A percentile compares a stretch with the other conserved stretches of the same genome.
Evolutionary conservation across 2,113 vertebrate genomes (phyloP).

Genomic region (Thamnophis sirtalis): DNA sequence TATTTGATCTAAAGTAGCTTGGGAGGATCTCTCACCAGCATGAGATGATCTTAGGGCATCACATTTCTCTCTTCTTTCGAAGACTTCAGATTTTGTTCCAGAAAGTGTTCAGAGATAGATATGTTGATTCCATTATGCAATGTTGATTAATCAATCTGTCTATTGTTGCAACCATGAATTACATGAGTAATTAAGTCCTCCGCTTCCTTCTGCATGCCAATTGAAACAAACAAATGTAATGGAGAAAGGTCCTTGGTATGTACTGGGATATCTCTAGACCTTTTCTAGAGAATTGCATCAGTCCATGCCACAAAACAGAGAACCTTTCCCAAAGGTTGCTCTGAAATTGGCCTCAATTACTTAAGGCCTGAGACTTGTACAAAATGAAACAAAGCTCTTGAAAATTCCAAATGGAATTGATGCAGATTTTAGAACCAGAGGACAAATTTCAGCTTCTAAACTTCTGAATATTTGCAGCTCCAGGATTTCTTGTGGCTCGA

Average conservation of each 20-base stretch:
- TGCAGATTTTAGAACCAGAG: neutral
- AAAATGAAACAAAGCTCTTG: neutral
- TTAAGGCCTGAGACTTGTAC: neutral
- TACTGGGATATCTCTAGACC: neutral
- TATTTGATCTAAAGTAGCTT: neutral
- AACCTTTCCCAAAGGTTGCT: neutral
- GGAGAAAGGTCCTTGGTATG: slow-evolving; percentile 16
- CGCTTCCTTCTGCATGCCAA: slow-evolving; percentile 35
- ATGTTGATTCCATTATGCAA: slow-evolving; percentile 15
- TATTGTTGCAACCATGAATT: slow-evolving; percentile 40
- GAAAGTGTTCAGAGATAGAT: neutral
- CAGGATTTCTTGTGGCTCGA: slow-evolving; percentile 2
- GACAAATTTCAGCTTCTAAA: slow-evolving; percentile 9
- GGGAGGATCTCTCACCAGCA: neutral
- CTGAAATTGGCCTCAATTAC: slow-evolving; percentile 1
- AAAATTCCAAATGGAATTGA: neutral
- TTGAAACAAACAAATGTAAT: slow-evolving; percentile 10
- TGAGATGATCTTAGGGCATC: neutral
- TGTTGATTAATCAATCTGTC: slow-evolving; percentile 36
- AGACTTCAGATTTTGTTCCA: neutral
- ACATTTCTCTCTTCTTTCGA: neutral
- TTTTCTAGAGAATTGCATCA: neutral
- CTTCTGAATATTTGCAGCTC: slow-evolving; percentile 25
- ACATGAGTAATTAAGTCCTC: neutral
- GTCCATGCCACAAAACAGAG: neutral